A percentile compares a stretch with the other conserved stretches of the same genome.
phyloP scores from a whole-genome alignment of 2,797 vertebrate genomes.

The Alauda arvensis region DNA sequence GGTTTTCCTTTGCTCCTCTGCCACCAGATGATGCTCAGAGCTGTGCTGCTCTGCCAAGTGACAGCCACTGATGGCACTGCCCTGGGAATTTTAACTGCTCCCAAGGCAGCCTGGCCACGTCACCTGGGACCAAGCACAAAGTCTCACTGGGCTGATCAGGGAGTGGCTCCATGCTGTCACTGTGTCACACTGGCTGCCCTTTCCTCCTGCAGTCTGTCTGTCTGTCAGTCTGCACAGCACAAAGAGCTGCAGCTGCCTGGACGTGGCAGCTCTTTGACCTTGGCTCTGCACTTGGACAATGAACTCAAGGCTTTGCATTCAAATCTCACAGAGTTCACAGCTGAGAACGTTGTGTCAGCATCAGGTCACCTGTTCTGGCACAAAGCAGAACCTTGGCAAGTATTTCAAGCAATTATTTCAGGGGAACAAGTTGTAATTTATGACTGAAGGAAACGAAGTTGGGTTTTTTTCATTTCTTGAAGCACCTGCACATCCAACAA shows the following conservation, averaged over 20 bases:
- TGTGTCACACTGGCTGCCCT: not conserved
- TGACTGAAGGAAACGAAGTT: not conserved
- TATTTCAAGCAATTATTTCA: not conserved
- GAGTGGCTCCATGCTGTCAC: not conserved
- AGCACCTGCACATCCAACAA: not conserved
- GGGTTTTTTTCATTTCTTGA: not conserved
- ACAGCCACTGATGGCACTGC: not conserved
- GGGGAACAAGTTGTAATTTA: not conserved
- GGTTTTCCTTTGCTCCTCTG: not conserved
- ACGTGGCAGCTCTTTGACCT: constrained; percentile 36
- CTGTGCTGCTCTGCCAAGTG: not conserved
- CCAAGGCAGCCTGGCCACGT: not conserved
- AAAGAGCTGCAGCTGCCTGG: not conserved
- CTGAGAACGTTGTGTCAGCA: accelerated
- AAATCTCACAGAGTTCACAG: not conserved
- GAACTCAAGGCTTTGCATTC: not conserved
- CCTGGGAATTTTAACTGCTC: not conserved
- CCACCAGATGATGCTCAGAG: not conserved
- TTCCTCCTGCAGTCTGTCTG: not conserved
- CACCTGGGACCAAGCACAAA: not conserved
- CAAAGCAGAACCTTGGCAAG: not conserved
- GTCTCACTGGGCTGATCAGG: not conserved
- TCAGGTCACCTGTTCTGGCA: not conserved
- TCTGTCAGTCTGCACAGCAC: not conserved
- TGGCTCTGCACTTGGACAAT: not conserved